Evolutionary conservation across 2,888 invertebrate species (phyloP).

Genomic region (Osedax frankpressi): DNA sequence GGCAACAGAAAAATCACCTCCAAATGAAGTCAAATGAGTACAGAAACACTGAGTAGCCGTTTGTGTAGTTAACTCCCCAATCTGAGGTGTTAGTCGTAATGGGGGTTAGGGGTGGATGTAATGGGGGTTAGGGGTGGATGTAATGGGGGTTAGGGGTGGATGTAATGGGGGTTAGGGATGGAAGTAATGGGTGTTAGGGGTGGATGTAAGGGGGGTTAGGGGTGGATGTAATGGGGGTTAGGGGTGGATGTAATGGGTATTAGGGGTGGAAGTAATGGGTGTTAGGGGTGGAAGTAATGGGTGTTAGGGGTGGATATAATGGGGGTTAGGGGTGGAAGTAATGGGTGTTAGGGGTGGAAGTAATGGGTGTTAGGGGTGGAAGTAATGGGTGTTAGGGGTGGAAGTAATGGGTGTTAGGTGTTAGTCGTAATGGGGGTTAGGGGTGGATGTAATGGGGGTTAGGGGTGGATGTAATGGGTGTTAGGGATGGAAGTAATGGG

Average conservation of each 20-base stretch:
- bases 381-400: neutral
- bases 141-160: neutral
- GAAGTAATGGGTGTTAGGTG: neutral
- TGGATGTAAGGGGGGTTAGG: neutral
- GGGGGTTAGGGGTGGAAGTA: neutral
- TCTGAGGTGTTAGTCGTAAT: too few species aligned
- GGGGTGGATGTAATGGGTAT: neutral
- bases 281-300: neutral
- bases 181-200: neutral
- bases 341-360: neutral
- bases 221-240: neutral
- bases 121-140: too few species aligned
- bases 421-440: neutral
- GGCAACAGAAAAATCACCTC: conserved; percentile 44
- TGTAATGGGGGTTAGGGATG: neutral
- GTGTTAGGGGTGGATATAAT: neutral
- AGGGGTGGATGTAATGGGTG: neutral
- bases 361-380: neutral
- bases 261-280: neutral
- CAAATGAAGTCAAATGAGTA: conserved; percentile 44
- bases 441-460: neutral
- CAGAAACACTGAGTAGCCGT: conserved; percentile 39
- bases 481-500: neutral
- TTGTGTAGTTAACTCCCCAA: conserved; percentile 36
- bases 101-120: too few species aligned